These are phyloP conservation scores for Prorops nasuta DNA, from an alignment of 1,140 invertebrate genomes.

Conservation along the genomic window DNA sequence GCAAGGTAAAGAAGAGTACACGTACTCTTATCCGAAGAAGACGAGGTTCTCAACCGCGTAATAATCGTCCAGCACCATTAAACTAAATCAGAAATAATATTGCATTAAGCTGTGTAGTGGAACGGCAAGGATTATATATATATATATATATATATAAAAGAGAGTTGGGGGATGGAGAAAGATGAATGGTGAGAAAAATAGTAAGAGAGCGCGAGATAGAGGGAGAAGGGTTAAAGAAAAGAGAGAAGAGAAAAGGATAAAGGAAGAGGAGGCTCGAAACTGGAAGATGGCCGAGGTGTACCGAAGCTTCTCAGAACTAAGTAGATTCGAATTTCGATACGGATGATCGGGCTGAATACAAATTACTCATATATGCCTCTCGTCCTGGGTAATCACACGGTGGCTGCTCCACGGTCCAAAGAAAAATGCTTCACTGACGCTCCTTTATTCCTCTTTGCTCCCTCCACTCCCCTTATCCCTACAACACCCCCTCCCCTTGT, in stretches of 20 bases:
- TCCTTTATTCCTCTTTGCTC: conserved; percentile 28
- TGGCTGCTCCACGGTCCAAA: conserved; percentile 49
- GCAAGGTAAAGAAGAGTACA: not conserved
- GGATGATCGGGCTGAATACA: conserved; percentile 59
- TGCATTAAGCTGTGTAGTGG: conserved; percentile 51
- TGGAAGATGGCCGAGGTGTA: conserved; percentile 24
- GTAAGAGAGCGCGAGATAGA: conserved; percentile 16
- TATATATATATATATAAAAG: too few relatives aligned
- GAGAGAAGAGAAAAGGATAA: conserved; percentile 7
- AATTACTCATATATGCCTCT: conserved; percentile 57
- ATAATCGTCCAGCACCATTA: conserved; percentile 58
- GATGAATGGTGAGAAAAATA: conserved; percentile 2
- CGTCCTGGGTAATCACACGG: conserved; percentile 52
- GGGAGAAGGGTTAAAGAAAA: conserved; percentile 14
- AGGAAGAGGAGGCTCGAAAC: conserved; percentile 1
- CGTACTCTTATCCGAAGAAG: too few relatives aligned
- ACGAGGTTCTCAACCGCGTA: conserved; percentile 33
- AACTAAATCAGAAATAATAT: conserved; percentile 59
- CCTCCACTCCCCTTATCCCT: conserved; percentile 2
- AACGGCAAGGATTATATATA: conserved; percentile 31
- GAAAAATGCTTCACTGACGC: conserved; percentile 41
- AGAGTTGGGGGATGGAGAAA: conserved; percentile 21
- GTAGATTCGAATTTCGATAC: conserved; percentile 60
- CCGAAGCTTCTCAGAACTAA: conserved; percentile 55
- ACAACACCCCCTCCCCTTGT: not conserved